Evolutionary conservation across 2,797 vertebrate species (phyloP).

Genomic region (Dendrocincla fuliginosa): DNA sequence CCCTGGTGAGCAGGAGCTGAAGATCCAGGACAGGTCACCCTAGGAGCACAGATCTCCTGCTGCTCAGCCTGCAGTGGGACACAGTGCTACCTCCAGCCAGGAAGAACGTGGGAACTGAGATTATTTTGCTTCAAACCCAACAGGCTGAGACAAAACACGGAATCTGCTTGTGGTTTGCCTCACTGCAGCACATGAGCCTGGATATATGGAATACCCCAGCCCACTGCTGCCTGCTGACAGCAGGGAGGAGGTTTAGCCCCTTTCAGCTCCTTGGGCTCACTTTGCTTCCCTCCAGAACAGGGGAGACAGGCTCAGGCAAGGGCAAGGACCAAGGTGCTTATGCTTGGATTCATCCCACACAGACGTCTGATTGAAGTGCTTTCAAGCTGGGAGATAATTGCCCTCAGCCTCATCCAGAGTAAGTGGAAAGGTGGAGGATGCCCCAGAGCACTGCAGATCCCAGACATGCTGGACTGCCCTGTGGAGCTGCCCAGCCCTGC

Average conservation of each 20-base stretch:
- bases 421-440: not conserved
- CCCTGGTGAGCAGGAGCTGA: not conserved
- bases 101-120: not conserved
- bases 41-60: not conserved
- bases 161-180: not conserved
- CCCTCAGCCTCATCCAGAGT: not conserved
- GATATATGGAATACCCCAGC: not conserved
- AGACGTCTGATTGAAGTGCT: not conserved
- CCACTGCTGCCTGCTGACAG: not conserved
- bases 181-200: not conserved
- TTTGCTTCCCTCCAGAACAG: not conserved
- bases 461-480: not conserved
- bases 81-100: not conserved
- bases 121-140: not conserved
- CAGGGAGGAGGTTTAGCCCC: not conserved
- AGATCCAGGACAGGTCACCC: not conserved
- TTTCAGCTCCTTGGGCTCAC: not conserved
- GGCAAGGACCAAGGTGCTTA: not conserved
- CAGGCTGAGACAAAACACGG: rapidly evolving
- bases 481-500: not conserved
- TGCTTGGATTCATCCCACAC: not conserved
- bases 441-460: not conserved
- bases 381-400: not conserved
- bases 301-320: not conserved
- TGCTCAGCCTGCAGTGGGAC: not conserved